Evolutionary conservation across 2,113 vertebrate species (phyloP).

Genomic region (Menidia beryllina): DNA sequence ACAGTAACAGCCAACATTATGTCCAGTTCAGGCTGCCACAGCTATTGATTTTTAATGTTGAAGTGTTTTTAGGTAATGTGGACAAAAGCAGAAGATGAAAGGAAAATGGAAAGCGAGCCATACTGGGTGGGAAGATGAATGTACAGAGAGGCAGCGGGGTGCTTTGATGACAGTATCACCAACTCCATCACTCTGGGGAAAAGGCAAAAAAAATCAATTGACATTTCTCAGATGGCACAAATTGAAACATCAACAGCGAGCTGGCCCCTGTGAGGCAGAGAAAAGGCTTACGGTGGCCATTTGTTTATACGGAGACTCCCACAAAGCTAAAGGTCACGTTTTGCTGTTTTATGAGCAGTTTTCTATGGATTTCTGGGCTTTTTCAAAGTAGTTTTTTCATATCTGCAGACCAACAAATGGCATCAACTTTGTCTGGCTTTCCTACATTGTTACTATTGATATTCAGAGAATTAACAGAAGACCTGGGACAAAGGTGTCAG

Average conservation of each 20-base stretch:
- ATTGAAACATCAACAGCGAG: conserved; percentile 56
- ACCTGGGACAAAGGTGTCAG: conserved; percentile 40
- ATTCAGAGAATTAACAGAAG: conserved; percentile 18
- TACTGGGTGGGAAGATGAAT: not conserved
- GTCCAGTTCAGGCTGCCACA: not conserved
- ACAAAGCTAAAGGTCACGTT: conserved; percentile 65
- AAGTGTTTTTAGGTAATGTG: conserved; percentile 17
- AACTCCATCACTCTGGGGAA: conserved; percentile 37
- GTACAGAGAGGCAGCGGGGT: conserved; percentile 5
- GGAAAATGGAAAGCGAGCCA: not conserved
- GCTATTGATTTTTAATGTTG: too few relatives aligned
- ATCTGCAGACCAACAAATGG: too few relatives aligned
- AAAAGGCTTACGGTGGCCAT: conserved; percentile 35
- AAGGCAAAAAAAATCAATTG: conserved; percentile 33
- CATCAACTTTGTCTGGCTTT: too few relatives aligned
- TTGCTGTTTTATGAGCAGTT: not conserved
- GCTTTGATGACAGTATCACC: conserved; percentile 16
- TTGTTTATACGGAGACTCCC: conserved; percentile 60
- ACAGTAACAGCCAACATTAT: not conserved
- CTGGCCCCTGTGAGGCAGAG: conserved; percentile 30
- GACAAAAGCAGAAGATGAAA: conserved; percentile 6
- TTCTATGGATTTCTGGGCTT: conserved; percentile 38
- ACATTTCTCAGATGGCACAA: conserved; percentile 57
- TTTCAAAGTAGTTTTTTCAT: conserved; percentile 23
- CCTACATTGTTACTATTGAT: too few relatives aligned